These are phyloP conservation scores for Dilophus febrilis DNA, from an alignment of 2,888 invertebrate genomes.

Conservation along the genomic window DNA sequence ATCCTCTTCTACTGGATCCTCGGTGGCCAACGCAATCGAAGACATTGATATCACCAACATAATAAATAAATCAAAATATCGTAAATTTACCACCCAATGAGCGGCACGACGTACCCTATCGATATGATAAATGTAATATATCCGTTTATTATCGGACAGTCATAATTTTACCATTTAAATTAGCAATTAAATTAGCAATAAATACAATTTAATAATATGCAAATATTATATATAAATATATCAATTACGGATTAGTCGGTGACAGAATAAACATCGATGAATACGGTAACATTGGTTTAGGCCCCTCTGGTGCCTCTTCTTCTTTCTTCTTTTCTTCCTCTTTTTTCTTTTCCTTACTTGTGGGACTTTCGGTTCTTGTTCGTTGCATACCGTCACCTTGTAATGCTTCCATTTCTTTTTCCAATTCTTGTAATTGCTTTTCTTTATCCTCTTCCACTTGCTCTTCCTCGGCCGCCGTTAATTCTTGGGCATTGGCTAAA, in stretches of 20 bases:
- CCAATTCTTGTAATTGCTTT: conserved; percentile 79
- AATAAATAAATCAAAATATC: conserved; percentile 99
- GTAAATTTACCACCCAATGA: conserved; percentile 98
- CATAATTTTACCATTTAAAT: background rate
- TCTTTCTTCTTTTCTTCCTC: conserved; percentile 66
- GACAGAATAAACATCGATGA: conserved; percentile 99
- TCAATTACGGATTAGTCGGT: conserved; percentile 94
- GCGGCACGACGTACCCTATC: conserved; percentile 87
- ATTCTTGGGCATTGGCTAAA: conserved; percentile 95
- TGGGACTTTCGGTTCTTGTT: conserved; percentile 35
- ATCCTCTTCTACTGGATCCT: conserved; percentile 93
- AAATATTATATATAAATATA: too few relatives aligned
- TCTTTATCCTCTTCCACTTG: conserved; percentile 90
- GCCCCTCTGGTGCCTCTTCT: conserved; percentile 76
- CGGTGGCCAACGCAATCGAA: conserved; percentile 97
- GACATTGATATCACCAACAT: conserved; percentile 99
- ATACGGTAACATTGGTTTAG: conserved; percentile 99
- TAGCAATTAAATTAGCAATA: background rate
- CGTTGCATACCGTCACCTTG: conserved; percentile 56
- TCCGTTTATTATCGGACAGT: background rate
- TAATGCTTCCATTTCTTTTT: conserved; percentile 85
- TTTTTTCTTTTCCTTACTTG: conserved; percentile 50
- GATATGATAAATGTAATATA: conserved; percentile 19
- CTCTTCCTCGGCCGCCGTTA: conserved; percentile 98
- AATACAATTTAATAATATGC: background rate